Evolutionary conservation across 2,888 invertebrate species (phyloP), one percentile per base, ranked within the genome.

Genomic region (Carabus problematicus): DNA sequence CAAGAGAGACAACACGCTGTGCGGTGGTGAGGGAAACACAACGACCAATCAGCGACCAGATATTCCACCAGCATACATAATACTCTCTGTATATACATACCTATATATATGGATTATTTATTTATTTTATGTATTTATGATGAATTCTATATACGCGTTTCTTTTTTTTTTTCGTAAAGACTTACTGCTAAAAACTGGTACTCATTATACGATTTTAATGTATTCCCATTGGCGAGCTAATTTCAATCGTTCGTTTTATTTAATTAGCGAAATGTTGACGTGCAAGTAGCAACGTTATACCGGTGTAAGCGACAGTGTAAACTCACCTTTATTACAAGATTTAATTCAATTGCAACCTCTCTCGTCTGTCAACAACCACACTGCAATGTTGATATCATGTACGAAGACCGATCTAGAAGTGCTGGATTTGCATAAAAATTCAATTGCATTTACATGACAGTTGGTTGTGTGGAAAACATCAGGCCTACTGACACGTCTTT

Each of bases 101-200:
- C 82, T 81, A 82, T 82, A n/a, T 81, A 80, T 82, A 82, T 82
- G 81, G 82, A 82, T 82, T 82, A 82, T 82, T 82, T 82, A 82
- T 82, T 82, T 82, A 82, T 82, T 81, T 81, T 77, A 81, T 81
- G 77, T 82, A 82, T 82, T 80, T 76, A 77, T 76, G 76, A 69
- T 62, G 60, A 67, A 67, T 67, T 45, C 29, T 29, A 29, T n/a
- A 49, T 67, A 49, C 52, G n/a, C n/a, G 52, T 42, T 54, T 42
- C 16, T 54, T 59, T 67, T 66, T 66, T 18, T 59, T 47, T 11
- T 1, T 66, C 41, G 19, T n/a, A n/a, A 49, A 8, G 56, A 56
- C 56, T 56, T 56, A 12, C 11, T n/a, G 56, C 1, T 49, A 63
- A 66, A 59, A 58, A 58, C 47, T 40, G 16, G 58, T 49, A 49